These are phyloP conservation scores for Nannoperca australis DNA, from an alignment of 2,797 vertebrate genomes.

Conservation along the genomic window DNA sequence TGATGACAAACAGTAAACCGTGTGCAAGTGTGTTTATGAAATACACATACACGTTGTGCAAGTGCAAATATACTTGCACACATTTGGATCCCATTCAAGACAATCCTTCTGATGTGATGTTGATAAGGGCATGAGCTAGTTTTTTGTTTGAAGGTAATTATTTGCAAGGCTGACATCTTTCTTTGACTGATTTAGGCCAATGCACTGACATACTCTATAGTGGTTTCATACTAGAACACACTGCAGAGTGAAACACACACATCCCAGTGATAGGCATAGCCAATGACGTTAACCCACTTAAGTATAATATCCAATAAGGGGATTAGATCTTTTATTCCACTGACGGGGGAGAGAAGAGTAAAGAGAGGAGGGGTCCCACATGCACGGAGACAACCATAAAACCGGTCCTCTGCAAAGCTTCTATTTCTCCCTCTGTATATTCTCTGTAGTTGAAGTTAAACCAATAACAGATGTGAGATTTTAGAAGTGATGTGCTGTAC, in stretches of 20 bases:
- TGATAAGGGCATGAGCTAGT: not conserved
- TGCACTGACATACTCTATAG: slow-evolving; percentile 1
- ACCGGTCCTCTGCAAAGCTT: not conserved
- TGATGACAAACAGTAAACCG: not conserved
- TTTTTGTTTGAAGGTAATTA: slow-evolving; percentile 29
- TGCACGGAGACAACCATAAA: slow-evolving; percentile 24
- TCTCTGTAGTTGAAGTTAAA: slow-evolving; percentile 22
- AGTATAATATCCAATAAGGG: slow-evolving; percentile 55
- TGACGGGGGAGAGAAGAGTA: slow-evolving; percentile 29
- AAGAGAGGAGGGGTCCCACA: slow-evolving; percentile 10
- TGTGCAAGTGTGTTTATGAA: slow-evolving; percentile 5
- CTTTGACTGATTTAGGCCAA: slow-evolving; percentile 47
- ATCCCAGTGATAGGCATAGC: slow-evolving; percentile 16
- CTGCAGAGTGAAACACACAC: slow-evolving; percentile 17
- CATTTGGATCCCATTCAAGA: slow-evolving; percentile 1
- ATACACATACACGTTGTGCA: slow-evolving; percentile 6
- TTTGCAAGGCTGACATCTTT: slow-evolving; percentile 39
- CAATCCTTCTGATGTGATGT: slow-evolving; percentile 4
- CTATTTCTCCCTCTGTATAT: not conserved
- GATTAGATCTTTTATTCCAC: slow-evolving; percentile 59
- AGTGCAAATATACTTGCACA: slow-evolving; percentile 19
- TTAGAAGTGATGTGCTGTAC: slow-evolving; percentile 6
- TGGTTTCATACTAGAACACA: slow-evolving; percentile 20
- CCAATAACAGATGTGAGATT: slow-evolving; percentile 34
- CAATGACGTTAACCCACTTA: slow-evolving; percentile 58